phyloP scores from a whole-genome alignment of 2,113 vertebrate species.

The Neolamprologus falcicula region DNA sequence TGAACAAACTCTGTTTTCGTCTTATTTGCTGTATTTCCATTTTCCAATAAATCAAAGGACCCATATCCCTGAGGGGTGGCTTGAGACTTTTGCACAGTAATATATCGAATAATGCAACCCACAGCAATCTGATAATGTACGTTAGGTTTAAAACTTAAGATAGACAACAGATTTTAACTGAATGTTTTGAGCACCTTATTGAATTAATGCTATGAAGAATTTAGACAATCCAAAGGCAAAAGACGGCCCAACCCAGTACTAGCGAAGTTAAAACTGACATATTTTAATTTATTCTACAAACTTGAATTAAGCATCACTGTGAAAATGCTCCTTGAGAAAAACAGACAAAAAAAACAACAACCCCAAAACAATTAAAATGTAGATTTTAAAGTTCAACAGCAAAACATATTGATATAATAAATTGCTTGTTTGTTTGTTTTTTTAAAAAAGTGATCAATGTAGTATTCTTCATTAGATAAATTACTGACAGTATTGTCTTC shows the following conservation, averaged over 20 bases:
- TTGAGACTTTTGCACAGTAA: background rate
- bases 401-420: background rate
- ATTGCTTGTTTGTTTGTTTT: background rate
- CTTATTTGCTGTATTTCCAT: background rate
- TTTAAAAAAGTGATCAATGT: background rate
- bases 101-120: background rate
- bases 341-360: background rate
- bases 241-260: background rate
- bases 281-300: background rate
- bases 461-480: slow-evolving; percentile 13
- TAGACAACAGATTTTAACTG: background rate
- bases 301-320: background rate
- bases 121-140: background rate
- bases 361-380: background rate
- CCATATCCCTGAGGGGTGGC: background rate
- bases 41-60: background rate
- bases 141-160: background rate
- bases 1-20: background rate
- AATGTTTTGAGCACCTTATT: background rate
- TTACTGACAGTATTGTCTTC: background rate
- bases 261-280: background rate
- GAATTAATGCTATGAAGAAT: background rate
- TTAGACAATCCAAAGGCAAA: background rate
- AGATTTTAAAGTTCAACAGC: background rate
- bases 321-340: background rate